Evolutionary conservation across 1,140 invertebrate species (phyloP), one percentile per base, ranked within the genome.

Genomic region (Heliconius congener): DNA sequence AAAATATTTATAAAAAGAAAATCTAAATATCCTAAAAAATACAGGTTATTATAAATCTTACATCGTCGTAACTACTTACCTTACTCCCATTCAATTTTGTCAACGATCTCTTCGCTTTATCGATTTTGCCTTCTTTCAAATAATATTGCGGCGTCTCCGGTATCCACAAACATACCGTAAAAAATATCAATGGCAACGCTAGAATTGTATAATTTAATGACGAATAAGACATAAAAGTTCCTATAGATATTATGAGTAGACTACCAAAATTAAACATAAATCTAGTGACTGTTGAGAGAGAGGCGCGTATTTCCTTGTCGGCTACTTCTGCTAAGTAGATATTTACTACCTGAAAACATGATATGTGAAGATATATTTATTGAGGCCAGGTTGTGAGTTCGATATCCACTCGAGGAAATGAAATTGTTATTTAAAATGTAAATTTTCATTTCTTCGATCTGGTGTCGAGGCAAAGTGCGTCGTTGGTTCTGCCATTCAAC

Each of bases 101-200:
- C 42, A 96, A 77, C n/a, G 86, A 94, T 4, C 86, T 87, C 78
- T 88, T 93, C 0, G 95, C 95, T 0, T 85, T 76, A 1, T 88
- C 90, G 6, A 95, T 91, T 42, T 93, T 90, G 0, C 95, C 95
- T 72, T 95, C 96, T 71, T 95, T 95, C 0, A 96, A 87, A n/a
- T 96, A 89, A 83, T 96, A 98, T 79, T 97, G 96, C 0, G 97
- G 97, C 1, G 97, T 97, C 89, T 98, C 97, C 0, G 97, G 97
- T 91, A 98, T 96, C 90, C 95, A 96, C 34, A 92, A 88, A 84
- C 97, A 96, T 1, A 92, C 94, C 0, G 96, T 16, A 30, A 96
- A 94, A 74, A 96, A 96, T 5, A 96, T 80, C 0, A 96, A 71
- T 1, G 96, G 95, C 60, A 78, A 82, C 16, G 52, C 84, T 23